Conservation (phyloP, 2,113 vertebrate genomes). For the Malurus elegans region DNA sequence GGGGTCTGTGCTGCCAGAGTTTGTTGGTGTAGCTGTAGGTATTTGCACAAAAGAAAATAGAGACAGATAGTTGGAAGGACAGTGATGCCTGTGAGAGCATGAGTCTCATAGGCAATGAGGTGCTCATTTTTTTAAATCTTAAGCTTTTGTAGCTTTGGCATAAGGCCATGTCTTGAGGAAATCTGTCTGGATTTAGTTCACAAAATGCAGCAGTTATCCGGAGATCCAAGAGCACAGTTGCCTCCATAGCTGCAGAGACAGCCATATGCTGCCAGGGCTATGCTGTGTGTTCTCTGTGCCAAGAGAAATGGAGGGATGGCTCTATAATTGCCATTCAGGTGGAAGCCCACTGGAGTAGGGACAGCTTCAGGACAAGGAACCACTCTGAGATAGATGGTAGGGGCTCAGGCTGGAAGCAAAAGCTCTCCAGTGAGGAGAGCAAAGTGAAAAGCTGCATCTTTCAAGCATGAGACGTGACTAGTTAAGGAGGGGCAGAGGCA, state of each 20-base stretch:
- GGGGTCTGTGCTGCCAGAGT: neutral
- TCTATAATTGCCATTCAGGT: neutral
- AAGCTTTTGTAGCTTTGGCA: neutral
- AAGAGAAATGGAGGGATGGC: neutral
- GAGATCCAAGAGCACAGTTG: neutral
- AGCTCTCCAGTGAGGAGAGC: neutral
- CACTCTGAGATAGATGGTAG: neutral
- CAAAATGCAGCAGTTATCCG: neutral
- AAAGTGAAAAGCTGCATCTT: neutral
- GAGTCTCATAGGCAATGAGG: neutral
- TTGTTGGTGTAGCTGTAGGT: neutral
- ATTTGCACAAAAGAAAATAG: neutral
- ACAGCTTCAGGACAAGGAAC: neutral
- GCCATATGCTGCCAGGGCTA: neutral
- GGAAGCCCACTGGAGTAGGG: neutral
- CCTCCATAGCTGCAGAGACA: neutral
- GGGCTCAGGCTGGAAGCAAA: neutral
- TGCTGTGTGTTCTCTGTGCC: neutral
- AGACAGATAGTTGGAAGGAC: neutral
- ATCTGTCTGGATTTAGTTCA: neutral
- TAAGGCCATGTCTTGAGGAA: neutral
- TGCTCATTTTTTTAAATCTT: neutral
- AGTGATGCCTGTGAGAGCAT: neutral
- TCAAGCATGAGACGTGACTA: neutral
- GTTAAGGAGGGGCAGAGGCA: neutral